Conservation (phyloP, 2,797 vertebrate genomes). For the Anas capensis region DNA sequence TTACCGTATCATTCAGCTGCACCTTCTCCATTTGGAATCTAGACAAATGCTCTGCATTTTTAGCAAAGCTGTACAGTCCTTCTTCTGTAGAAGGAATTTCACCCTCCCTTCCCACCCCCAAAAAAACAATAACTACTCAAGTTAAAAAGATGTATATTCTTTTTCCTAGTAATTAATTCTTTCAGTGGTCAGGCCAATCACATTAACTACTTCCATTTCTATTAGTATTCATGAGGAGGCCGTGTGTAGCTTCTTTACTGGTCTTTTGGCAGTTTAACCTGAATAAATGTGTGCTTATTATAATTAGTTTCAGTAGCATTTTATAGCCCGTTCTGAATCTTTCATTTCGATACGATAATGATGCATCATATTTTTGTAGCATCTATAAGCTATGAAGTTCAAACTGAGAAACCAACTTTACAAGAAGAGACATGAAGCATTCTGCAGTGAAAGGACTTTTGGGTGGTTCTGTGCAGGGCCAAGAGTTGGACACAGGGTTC, state of each 20-base stretch:
- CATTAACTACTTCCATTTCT: conserved; percentile 41
- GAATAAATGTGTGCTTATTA: conserved; percentile 16
- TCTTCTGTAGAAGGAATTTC: background rate
- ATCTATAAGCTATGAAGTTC: background rate
- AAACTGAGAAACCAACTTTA: background rate
- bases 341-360: conserved; percentile 19
- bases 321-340: conserved; percentile 35
- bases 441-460: background rate
- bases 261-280: conserved; percentile 36
- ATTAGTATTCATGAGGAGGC: conserved; percentile 41
- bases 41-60: background rate
- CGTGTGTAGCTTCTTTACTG: conserved; percentile 36
- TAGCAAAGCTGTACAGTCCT: background rate
- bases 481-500: no score
- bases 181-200: conserved; percentile 8
- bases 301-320: conserved; percentile 39
- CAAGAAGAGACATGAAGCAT: background rate
- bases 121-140: background rate
- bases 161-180: conserved; percentile 49
- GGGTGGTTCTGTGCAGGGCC: no score
- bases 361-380: background rate
- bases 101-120: no score
- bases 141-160: background rate
- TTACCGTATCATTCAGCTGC: background rate
- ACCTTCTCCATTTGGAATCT: conserved; percentile 15